Base-by-base conservation (phyloP, 2,888 invertebrate genomes). In the Tinea semifulvella region DNA sequence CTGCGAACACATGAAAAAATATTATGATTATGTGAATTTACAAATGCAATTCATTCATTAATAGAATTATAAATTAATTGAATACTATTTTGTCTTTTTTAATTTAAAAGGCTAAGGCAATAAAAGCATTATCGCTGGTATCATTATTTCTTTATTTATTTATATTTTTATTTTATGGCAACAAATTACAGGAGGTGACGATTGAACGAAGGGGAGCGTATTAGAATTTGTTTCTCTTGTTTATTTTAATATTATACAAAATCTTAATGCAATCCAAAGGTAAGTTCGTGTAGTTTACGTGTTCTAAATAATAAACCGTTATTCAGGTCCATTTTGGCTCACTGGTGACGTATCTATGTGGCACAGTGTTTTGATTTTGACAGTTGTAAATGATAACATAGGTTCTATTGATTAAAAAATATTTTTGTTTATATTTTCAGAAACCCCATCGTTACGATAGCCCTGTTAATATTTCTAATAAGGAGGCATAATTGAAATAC, bases 371-470 rank as follows among this genome's bases (percentile, higher is more conserved):
- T 75, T 80, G 79, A 79, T 75, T 77, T 75, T 80, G 79, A 79
- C 79, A 79, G 67, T 75, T 77, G 74, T 68, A 73, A 72, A 54
- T 65, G 51, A 42, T 52, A 56, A 53, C 54, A 45, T 31, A 14
- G n/a, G 42, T n/a, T n/a, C 28, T 47, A 45, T 47, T 36, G 46
- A 44, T 46, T 43, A 26, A 46, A 42, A 18, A 60, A 22, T 46
- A 42, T 45, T 65, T 71, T 75, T 79, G 76, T 79, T 77, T 79
- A 71, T 76, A 68, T 77, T 77, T 52, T 68, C 72, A 79, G 76
- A 60, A 70, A 43, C 13, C 28, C 18, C 26, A 40, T 22, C 40
- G 11, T 40, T 22, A 22, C 8, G 20, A 13, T 22, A 22, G n/a
- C 22, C 22, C 20, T 22, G 40, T 40, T 13, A 20, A 40, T 22